Conservation (phyloP, 2,113 vertebrate genomes). For the Triplophysa tibetana region DNA sequence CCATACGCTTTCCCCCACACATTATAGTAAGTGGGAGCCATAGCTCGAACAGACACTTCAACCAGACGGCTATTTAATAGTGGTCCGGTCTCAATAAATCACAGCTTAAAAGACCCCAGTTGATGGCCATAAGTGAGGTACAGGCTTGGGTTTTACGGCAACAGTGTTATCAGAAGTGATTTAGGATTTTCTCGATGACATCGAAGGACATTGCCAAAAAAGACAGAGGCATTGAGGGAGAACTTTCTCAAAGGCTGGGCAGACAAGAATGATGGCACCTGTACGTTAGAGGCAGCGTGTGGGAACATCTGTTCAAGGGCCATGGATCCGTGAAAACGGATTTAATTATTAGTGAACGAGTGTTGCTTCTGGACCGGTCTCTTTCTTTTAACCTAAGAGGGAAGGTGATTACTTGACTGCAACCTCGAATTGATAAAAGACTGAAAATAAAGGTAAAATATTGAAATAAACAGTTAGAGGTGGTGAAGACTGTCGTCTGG, state of each 20-base stretch:
- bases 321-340: not conserved
- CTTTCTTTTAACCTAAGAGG: conserved; percentile 14
- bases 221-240: conserved; percentile 30
- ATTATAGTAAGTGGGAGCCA: no score
- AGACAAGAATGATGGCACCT: conserved; percentile 30
- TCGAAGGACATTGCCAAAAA: conserved; percentile 38
- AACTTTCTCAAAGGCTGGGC: conserved; percentile 22
- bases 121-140: conserved; percentile 33
- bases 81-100: conserved; percentile 42
- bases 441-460: not conserved
- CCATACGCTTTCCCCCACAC: not conserved
- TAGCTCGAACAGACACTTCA: not conserved
- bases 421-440: not conserved
- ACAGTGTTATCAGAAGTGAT: conserved; percentile 43
- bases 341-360: not conserved
- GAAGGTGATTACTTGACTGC: not conserved
- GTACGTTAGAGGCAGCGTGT: not conserved
- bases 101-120: conserved; percentile 28
- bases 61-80: conserved; percentile 34
- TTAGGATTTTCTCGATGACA: conserved; percentile 39
- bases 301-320: not conserved
- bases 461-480: not conserved
- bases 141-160: conserved; percentile 31
- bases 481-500: not conserved
- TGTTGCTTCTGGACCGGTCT: not conserved